Percentiles rank a stretch among this genome's conserved stretches.
Conservation (phyloP, 2,113 vertebrate genomes). For the Pachypanchax playfairii region DNA sequence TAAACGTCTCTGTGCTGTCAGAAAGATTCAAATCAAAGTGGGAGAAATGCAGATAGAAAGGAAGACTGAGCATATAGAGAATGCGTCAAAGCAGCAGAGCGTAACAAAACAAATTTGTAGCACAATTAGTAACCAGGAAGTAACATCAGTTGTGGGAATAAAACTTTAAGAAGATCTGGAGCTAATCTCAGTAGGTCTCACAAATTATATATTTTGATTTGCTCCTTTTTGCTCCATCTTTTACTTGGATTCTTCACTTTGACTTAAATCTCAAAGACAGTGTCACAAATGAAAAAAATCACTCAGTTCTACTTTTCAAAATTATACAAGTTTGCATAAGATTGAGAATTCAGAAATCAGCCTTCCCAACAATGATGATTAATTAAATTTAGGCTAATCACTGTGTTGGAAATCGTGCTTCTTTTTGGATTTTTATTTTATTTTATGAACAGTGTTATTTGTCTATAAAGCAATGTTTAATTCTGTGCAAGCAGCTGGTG, state of each 20-base stretch:
- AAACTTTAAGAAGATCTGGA: background rate
- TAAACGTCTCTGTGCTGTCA: constrained; percentile 14
- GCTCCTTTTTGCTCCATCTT: background rate
- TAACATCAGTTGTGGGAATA: constrained; percentile 10
- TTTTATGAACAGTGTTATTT: no score
- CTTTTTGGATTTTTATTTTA: no score
- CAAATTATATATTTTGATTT: constrained; percentile 32
- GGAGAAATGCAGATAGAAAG: background rate
- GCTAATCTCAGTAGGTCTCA: background rate
- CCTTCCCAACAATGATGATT: no score
- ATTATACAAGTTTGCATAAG: no score
- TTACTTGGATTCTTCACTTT: constrained; percentile 19
- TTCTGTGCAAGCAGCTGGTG: no score
- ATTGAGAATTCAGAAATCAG: no score
- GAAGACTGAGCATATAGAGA: background rate
- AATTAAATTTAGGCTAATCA: no score
- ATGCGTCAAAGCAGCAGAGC: constrained; percentile 10
- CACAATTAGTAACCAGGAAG: constrained; percentile 21
- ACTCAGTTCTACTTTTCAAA: no score
- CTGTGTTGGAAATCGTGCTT: no score
- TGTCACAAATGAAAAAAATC: no score
- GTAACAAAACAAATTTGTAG: background rate
- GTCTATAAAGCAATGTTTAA: no score
- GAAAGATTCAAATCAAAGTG: constrained; percentile 11
- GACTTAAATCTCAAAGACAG: constrained; percentile 38